Percentiles rank a stretch among this genome's conserved stretches.
Evolutionary conservation across 2,797 vertebrate genomes (phyloP).

Genomic region (Cheirogaleus major): DNA sequence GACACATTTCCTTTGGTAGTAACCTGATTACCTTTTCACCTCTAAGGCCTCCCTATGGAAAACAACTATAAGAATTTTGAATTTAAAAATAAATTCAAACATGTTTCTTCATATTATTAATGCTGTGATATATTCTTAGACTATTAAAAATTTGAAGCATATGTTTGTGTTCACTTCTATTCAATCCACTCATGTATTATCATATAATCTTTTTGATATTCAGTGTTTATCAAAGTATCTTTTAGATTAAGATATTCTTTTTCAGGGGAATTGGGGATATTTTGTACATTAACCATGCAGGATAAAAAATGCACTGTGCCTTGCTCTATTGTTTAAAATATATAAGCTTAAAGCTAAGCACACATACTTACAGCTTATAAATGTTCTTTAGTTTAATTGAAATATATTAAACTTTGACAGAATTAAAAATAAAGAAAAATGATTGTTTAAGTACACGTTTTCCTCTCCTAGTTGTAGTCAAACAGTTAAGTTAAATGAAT

Average conservation of each 20-base stretch:
- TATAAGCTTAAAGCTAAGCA: neutral
- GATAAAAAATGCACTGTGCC: slow-evolving; percentile 41
- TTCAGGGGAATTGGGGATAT: neutral
- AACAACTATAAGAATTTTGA: slow-evolving; percentile 42
- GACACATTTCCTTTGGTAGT: slow-evolving; percentile 65
- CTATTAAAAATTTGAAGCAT: neutral
- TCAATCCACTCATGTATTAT: neutral
- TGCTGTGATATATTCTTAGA: neutral
- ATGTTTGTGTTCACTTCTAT: neutral
- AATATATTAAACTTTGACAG: slow-evolving; percentile 31
- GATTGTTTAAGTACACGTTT: neutral
- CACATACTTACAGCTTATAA: neutral
- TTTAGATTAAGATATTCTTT: slow-evolving; percentile 42
- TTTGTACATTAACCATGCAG: neutral
- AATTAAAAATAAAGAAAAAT: neutral
- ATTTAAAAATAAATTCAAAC: slow-evolving; percentile 21
- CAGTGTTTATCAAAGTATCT: neutral
- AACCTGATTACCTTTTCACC: slow-evolving; percentile 75
- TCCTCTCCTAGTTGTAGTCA: neutral
- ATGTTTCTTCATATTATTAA: slow-evolving; percentile 12
- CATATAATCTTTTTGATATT: slow-evolving; percentile 22
- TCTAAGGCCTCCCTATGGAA: neutral
- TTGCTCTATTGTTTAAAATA: slow-evolving; percentile 41
- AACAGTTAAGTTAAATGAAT: neutral
- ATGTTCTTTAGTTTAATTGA: slow-evolving; percentile 6